Percentiles rank a stretch among this genome's conserved stretches.
phyloP scores from a whole-genome alignment of 2,113 vertebrate genomes.

The Oncorhynchus keta region DNA sequence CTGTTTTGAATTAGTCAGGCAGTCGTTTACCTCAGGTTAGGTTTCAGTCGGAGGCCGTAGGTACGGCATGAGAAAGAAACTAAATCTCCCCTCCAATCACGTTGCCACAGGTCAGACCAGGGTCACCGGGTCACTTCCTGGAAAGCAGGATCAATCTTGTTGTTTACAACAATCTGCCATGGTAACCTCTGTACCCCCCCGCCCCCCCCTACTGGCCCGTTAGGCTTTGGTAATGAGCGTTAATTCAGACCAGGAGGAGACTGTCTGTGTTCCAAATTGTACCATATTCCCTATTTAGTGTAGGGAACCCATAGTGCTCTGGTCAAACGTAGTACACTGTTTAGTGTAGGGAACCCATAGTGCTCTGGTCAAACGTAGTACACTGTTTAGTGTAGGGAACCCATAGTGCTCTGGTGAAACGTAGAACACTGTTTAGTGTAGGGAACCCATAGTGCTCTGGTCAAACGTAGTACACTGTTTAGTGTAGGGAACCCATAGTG shows the following conservation, averaged over 20 bases:
- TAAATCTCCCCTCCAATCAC: not conserved
- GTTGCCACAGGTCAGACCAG: not conserved
- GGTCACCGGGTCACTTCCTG: constrained; percentile 5
- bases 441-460: too few species aligned
- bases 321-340: too few species aligned
- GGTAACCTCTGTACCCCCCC: not conserved
- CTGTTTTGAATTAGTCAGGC: constrained; percentile 10
- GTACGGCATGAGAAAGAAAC: not conserved
- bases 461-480: too few species aligned
- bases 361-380: too few species aligned
- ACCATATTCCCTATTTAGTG: not conserved
- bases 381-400: too few species aligned
- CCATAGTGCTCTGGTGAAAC: too few species aligned
- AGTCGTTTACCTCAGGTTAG: not conserved
- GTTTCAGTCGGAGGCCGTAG: not conserved
- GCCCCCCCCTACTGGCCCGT: not conserved
- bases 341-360: too few species aligned
- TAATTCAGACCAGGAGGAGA: constrained; percentile 9
- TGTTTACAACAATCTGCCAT: constrained; percentile 12
- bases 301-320: too few species aligned
- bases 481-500: too few species aligned
- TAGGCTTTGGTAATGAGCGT: not conserved
- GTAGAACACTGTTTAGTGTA: too few species aligned
- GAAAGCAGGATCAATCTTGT: not conserved
- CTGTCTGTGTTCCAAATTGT: not conserved